These are phyloP conservation scores for Caenorhabditis sinica DNA, from an alignment of 2,888 invertebrate genomes.

Conservation along the genomic window DNA sequence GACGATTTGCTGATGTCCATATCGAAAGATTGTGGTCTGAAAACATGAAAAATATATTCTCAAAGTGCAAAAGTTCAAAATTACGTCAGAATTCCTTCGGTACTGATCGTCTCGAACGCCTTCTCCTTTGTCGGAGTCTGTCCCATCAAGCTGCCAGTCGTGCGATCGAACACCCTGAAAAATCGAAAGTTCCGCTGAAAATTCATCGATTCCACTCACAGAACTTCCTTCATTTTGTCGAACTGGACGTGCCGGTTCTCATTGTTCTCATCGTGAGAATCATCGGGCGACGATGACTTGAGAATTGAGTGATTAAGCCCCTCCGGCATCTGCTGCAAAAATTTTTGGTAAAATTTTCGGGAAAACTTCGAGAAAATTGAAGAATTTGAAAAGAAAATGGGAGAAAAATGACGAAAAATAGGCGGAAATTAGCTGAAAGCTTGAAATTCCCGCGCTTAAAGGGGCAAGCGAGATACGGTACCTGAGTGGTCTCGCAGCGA, in stretches of 20 bases:
- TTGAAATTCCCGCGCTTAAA: too few relatives aligned
- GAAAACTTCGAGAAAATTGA: too few relatives aligned
- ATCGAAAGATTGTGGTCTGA: background rate
- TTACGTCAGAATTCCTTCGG: background rate
- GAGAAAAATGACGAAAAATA: too few relatives aligned
- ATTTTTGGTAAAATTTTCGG: too few relatives aligned
- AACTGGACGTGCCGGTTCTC: background rate
- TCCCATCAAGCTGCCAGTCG: background rate
- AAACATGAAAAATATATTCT: background rate
- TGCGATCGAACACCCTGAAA: background rate
- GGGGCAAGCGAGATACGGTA: too few relatives aligned
- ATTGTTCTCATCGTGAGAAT: background rate
- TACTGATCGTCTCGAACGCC: background rate
- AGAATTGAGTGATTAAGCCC: background rate
- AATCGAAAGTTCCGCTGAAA: background rate
- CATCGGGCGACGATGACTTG: background rate
- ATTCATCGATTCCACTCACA: background rate
- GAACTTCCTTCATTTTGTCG: background rate
- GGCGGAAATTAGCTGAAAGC: too few relatives aligned
- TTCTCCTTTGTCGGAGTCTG: background rate
- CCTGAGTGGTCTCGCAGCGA: too few relatives aligned
- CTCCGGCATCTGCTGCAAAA: background rate
- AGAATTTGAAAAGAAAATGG: too few relatives aligned
- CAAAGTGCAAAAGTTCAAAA: background rate
- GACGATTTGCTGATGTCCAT: background rate